Evolutionary conservation across 2,113 vertebrate species (phyloP).

Genomic region (Phyllostomus hastatus): DNA sequence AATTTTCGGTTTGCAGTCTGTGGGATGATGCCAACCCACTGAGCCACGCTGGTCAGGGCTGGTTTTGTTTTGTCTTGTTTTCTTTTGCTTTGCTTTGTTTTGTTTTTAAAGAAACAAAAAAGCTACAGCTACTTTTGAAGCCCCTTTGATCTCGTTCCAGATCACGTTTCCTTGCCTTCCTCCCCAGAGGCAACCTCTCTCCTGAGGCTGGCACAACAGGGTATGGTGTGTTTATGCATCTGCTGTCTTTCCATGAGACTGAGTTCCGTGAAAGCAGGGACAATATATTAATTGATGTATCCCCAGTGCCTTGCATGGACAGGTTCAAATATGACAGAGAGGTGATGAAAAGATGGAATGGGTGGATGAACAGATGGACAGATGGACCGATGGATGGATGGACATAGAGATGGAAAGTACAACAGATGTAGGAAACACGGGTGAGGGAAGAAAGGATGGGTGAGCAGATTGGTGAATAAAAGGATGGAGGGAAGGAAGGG

Average conservation of each 20-base stretch:
- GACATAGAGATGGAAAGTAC: neutral
- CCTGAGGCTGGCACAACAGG: neutral
- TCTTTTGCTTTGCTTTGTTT: neutral
- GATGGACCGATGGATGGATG: neutral
- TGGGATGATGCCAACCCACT: neutral
- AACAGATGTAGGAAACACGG: no score
- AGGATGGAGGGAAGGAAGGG: neutral
- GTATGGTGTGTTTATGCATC: neutral
- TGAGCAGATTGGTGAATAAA: neutral
- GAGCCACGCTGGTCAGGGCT: neutral
- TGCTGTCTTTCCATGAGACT: neutral
- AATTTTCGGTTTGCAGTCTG: no score
- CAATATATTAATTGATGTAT: neutral
- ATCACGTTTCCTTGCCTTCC: neutral
- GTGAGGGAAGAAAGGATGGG: neutral
- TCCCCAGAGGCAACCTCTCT: neutral
- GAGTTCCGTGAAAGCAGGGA: neutral
- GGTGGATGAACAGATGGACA: neutral
- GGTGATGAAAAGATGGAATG: neutral
- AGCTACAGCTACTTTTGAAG: neutral
- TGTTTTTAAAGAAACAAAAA: neutral
- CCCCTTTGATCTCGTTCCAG: slow-evolving; percentile 29
- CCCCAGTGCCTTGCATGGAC: neutral
- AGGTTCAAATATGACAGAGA: neutral
- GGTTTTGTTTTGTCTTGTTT: neutral